phyloP scores from a whole-genome alignment of 2,797 vertebrate genomes.

The Pteronotus mesoamericanus region DNA sequence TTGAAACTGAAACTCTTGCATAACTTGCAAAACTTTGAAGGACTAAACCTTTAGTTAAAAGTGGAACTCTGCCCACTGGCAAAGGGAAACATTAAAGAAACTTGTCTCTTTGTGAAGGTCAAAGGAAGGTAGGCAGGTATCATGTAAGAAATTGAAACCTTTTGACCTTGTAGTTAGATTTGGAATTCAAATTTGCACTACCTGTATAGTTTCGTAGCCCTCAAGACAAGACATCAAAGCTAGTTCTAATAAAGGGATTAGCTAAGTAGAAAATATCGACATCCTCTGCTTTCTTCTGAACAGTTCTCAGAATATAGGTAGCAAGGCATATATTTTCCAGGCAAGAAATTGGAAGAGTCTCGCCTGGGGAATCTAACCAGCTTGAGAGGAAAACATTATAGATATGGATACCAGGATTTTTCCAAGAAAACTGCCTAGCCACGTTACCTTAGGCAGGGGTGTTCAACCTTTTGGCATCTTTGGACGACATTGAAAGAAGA shows the following conservation, averaged over 20 bases:
- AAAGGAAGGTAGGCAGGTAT: background rate
- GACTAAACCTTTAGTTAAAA: background rate
- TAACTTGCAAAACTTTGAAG: constrained; percentile 17
- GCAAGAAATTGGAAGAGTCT: background rate
- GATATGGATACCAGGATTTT: background rate
- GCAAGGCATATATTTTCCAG: constrained; percentile 12
- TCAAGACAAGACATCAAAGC: background rate
- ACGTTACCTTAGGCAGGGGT: background rate
- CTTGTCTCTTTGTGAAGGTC: background rate
- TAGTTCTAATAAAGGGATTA: background rate
- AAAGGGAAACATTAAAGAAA: background rate
- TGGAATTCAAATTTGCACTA: background rate
- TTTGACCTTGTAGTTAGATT: background rate
- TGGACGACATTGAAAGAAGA: no score
- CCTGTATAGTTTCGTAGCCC: background rate
- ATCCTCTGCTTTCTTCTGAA: background rate
- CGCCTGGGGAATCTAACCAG: background rate
- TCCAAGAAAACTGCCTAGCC: background rate
- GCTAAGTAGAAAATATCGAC: constrained; percentile 1
- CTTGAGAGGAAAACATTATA: background rate
- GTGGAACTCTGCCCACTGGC: background rate
- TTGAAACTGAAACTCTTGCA: background rate
- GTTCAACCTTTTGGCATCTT: no score
- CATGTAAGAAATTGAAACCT: background rate
- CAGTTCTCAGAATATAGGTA: constrained; percentile 29